phyloP scores from a whole-genome alignment of 2,113 vertebrate genomes.

The Austrofundulus limnaeus region DNA sequence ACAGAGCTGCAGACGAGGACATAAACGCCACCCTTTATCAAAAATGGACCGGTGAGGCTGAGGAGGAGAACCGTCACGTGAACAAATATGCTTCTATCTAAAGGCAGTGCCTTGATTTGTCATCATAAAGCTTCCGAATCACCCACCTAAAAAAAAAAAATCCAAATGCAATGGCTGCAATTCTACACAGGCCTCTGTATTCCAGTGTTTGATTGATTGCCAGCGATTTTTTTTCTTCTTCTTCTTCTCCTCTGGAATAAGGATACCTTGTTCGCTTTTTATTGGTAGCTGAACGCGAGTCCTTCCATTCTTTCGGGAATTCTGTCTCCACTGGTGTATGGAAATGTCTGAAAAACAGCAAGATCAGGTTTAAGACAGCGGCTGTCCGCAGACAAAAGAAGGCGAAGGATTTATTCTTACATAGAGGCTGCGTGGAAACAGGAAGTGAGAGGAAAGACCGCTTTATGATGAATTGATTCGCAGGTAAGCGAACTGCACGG shows the following conservation, averaged over 20 bases:
- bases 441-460: conserved; percentile 82
- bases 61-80: conserved; percentile 94
- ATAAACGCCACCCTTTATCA: conserved; percentile 78
- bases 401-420: conserved; percentile 90
- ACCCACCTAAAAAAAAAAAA: conserved; percentile 70
- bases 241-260: conserved; percentile 70
- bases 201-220: conserved; percentile 81
- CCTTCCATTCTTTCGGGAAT: conserved; percentile 98
- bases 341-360: conserved; percentile 96
- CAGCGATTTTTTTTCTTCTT: conserved; percentile 73
- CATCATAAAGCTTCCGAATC: conserved; percentile 88
- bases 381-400: conserved; percentile 96
- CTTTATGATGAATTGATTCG: conserved; percentile 95
- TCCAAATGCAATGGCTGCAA: conserved; percentile 82
- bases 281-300: conserved; percentile 96
- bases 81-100: conserved; percentile 94
- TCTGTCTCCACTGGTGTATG: conserved; percentile 91
- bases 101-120: conserved; percentile 95
- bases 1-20: conserved; percentile 66
- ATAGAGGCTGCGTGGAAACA: conserved; percentile 83
- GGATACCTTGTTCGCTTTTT: conserved; percentile 89
- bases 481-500: conserved; percentile 99
- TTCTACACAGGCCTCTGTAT: conserved; percentile 70
- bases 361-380: conserved; percentile 99
- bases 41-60: conserved; percentile 82